Conservation (phyloP, 2,888 invertebrate genomes). For the Plebejus melissa region DNA sequence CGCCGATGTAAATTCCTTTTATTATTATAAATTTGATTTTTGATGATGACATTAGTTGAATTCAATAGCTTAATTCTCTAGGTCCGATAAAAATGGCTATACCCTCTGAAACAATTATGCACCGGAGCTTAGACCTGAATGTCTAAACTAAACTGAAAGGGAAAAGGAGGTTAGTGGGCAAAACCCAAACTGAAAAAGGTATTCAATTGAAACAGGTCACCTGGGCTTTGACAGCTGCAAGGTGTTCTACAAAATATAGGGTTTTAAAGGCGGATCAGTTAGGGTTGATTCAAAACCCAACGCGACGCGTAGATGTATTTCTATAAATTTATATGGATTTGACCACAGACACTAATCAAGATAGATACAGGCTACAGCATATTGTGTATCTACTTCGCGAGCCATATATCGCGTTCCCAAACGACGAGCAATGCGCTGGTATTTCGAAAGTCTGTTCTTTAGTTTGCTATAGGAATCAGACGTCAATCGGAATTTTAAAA, state of each 20-base stretch:
- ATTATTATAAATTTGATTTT: neutral
- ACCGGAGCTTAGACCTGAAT: neutral
- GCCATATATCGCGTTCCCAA: too few relatives aligned
- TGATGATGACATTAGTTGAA: neutral
- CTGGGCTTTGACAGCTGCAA: slow-evolving; percentile 29
- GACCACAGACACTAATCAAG: too few relatives aligned
- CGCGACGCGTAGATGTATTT: too few relatives aligned
- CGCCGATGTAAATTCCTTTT: neutral
- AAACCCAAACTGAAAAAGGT: slow-evolving; percentile 31
- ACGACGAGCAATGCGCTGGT: too few relatives aligned
- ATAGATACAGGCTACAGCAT: too few relatives aligned
- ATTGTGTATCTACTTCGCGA: too few relatives aligned
- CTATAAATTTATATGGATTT: too few relatives aligned
- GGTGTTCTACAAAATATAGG: slow-evolving; percentile 7
- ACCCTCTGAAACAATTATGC: neutral
- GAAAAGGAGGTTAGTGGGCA: slow-evolving; percentile 29
- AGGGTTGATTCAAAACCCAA: too few relatives aligned
- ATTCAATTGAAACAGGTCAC: slow-evolving; percentile 36
- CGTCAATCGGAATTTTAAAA: too few relatives aligned
- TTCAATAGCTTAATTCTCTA: neutral
- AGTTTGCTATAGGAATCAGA: too few relatives aligned
- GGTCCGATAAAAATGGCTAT: neutral
- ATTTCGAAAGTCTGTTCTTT: too few relatives aligned
- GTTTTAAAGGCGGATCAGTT: neutral
- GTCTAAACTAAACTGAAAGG: neutral